Evolutionary conservation across 2,113 vertebrate species (phyloP).

Genomic region (Shinisaurus crocodilurus): DNA sequence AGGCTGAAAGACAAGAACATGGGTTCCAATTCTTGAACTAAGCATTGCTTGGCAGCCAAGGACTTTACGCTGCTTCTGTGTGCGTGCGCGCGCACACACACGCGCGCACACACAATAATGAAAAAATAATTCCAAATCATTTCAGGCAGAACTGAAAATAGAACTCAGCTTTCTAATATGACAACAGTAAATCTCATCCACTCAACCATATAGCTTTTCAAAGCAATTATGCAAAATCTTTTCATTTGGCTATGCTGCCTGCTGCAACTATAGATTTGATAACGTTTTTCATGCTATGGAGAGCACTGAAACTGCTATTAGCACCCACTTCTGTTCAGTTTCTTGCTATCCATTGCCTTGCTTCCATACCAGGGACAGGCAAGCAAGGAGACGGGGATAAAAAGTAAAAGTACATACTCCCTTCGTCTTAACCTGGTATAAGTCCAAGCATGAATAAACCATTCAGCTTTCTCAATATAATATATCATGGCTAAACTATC

Average conservation of each 20-base stretch:
- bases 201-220: slow-evolving; percentile 19
- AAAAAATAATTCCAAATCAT: slow-evolving; percentile 19
- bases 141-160: slow-evolving; percentile 29
- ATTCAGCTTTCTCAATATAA: neutral
- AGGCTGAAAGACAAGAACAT: neutral
- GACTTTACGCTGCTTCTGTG: slow-evolving; percentile 20
- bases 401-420: neutral
- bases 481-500: neutral
- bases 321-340: slow-evolving; percentile 7
- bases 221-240: slow-evolving; percentile 35
- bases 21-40: slow-evolving; percentile 8
- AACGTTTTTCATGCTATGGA: slow-evolving; percentile 16
- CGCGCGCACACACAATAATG: neutral
- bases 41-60: neutral
- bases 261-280: slow-evolving; percentile 24
- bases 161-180: neutral
- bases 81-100: neutral
- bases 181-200: neutral
- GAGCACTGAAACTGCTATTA: slow-evolving; percentile 21
- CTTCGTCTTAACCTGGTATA: neutral
- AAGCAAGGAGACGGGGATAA: neutral
- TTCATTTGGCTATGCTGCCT: neutral
- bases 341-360: slow-evolving; percentile 3
- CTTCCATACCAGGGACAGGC: neutral
- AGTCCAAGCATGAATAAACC: neutral